phyloP scores from a whole-genome alignment of 2,888 invertebrate genomes.

The Trissoscelio sp. region DNA sequence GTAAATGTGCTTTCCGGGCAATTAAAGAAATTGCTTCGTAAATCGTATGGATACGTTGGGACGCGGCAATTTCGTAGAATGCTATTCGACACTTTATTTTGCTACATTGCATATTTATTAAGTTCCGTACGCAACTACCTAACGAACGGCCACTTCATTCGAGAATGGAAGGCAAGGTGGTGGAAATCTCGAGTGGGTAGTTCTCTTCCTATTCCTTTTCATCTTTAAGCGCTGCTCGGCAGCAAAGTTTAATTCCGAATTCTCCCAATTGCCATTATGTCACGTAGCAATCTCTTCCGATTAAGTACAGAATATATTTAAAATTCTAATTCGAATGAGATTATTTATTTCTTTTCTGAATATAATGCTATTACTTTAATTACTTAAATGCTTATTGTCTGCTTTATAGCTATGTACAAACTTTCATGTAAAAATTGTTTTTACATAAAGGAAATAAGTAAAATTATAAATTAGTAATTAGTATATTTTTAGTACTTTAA shows the following conservation, averaged over 20 bases:
- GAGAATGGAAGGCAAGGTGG: conserved; percentile 58
- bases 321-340: conserved; percentile 58
- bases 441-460: too few relatives aligned
- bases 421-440: too few relatives aligned
- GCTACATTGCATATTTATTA: conserved; percentile 81
- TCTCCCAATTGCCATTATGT: conserved; percentile 72
- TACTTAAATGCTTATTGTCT: not conserved
- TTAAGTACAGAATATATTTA: conserved; percentile 56
- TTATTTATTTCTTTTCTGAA: conserved; percentile 51
- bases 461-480: too few relatives aligned
- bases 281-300: conserved; percentile 60
- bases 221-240: conserved; percentile 63
- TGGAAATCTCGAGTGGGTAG: conserved; percentile 73
- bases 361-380: conserved; percentile 42
- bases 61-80: conserved; percentile 64
- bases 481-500: too few relatives aligned
- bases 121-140: conserved; percentile 72
- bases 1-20: conserved; percentile 66
- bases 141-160: conserved; percentile 74
- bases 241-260: conserved; percentile 74
- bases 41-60: conserved; percentile 69
- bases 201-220: conserved; percentile 67
- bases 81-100: conserved; percentile 74
- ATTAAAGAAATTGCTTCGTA: conserved; percentile 75
- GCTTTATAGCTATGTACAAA: too few relatives aligned